Evolutionary conservation across 2,797 vertebrate genomes (phyloP).

Genomic region (Gallinago solitaria): DNA sequence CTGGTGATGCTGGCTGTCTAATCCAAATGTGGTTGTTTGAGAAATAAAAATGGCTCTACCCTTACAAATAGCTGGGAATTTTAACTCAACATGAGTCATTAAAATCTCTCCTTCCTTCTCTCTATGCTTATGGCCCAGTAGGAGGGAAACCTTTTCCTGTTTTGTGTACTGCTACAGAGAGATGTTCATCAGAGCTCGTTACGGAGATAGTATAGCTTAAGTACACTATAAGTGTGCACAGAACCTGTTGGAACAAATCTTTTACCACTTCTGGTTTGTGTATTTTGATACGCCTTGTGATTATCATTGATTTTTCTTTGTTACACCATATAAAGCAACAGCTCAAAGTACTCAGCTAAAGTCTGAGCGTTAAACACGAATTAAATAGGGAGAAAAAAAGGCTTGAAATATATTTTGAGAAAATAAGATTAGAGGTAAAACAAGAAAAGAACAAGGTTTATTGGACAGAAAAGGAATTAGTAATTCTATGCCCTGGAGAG

Average conservation of each 20-base stretch:
- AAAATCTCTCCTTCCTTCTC: background rate
- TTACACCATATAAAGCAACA: background rate
- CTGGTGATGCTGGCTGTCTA: background rate
- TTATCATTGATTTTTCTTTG: conserved; percentile 35
- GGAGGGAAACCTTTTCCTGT: background rate
- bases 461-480: conserved; percentile 10
- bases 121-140: background rate
- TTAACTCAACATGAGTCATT: background rate
- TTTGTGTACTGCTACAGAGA: background rate
- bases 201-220: background rate
- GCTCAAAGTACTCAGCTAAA: background rate
- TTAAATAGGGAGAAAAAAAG: background rate
- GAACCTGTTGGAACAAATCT: background rate
- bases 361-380: conserved; percentile 22
- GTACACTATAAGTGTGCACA: background rate
- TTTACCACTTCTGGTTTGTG: background rate
- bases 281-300: background rate
- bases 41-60: background rate
- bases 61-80: background rate
- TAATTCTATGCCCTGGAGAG: conserved; percentile 23
- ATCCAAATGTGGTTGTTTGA: background rate
- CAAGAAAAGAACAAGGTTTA: conserved; percentile 9
- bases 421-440: conserved; percentile 59
- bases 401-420: background rate
- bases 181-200: background rate